Conservation (phyloP, 2,888 invertebrate genomes). For the Apeira syringaria region DNA sequence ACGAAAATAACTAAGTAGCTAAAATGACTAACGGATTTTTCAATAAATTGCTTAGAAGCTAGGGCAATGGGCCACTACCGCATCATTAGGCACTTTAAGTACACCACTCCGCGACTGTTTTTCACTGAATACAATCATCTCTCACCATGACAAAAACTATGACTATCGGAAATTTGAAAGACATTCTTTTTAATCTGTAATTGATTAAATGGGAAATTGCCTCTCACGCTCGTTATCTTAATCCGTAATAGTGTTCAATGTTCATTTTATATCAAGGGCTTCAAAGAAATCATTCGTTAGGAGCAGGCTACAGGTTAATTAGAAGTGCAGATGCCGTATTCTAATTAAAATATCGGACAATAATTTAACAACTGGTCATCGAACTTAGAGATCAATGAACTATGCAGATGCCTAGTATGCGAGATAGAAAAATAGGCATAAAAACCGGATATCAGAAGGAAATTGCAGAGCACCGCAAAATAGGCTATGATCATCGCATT, state of each 20-base stretch:
- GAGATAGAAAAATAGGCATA: no score
- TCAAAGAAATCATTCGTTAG: no score
- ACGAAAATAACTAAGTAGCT: slow-evolving; percentile 20
- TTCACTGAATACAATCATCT: no score
- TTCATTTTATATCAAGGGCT: no score
- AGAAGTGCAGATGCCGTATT: slow-evolving; percentile 8
- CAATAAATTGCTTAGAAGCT: slow-evolving; percentile 1
- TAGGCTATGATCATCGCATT: slow-evolving; percentile 34
- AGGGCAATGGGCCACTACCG: slow-evolving; percentile 1
- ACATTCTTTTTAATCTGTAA: background rate
- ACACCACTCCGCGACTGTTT: no score
- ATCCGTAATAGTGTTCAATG: no score
- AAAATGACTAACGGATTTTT: background rate
- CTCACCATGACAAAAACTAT: no score
- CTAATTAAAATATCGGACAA: slow-evolving; percentile 3
- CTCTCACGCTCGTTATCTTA: slow-evolving; percentile 11
- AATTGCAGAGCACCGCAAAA: slow-evolving; percentile 1
- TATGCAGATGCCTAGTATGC: background rate
- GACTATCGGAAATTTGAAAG: no score
- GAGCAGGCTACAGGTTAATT: no score
- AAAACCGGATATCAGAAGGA: slow-evolving; percentile 2
- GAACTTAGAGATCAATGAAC: slow-evolving; percentile 19
- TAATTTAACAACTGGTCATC: slow-evolving; percentile 12
- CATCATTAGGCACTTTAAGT: background rate
- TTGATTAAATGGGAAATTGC: slow-evolving; percentile 11